Evolutionary conservation across 92 coral and sea anemone species (phyloP), one percentile per base, ranked within the genome.

Genomic region (Palythoa caribaeorum): DNA sequence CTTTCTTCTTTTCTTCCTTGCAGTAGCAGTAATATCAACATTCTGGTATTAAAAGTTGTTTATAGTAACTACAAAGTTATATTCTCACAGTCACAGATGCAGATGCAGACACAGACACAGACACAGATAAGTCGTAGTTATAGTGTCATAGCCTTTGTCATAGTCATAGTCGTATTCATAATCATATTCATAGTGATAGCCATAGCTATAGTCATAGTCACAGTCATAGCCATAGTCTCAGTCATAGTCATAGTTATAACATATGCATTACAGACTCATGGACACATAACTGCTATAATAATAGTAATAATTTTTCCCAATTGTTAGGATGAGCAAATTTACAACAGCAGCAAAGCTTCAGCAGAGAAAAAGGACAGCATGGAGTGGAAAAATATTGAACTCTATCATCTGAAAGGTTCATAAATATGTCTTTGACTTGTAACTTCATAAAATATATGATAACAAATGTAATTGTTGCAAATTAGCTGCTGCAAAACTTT

Each of bases 381-480:
- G n/a, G 85, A 80, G 19, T 62, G 73, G 85, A 63, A 60, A 17
- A 63, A 21, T n/a, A 6, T 62, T 2, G 85, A 80, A 50, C 85
- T 80, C 15, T 80, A 38, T 63, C 85, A 80, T 68, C 57, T 80
- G 17, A 60, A 80, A 63, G 85, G 85, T 80, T 70, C 7, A 2
- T 21, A 28, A 70, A 62, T 2, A 11, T 60, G 73, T 63, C n/a
- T 15, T 55, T 11, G 3, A 55, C 14, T 11, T 8, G 69, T 15
- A 62, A 62, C 17, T 62, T 62, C 69, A 11, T 10, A 19, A 19
- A 16, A 2, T 6, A 15, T n/a, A 3, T 6, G 7, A 2, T 15
- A 17, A 62, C 3, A 15, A 17, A 19, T 2, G 3, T 62, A 6
- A 15, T 62, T 62, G 15, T 0, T 55, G 14, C n/a, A 55, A 16